These are phyloP conservation scores for Nymphalis c-album DNA, from an alignment of 2,888 invertebrate genomes.

Conservation along the genomic window DNA sequence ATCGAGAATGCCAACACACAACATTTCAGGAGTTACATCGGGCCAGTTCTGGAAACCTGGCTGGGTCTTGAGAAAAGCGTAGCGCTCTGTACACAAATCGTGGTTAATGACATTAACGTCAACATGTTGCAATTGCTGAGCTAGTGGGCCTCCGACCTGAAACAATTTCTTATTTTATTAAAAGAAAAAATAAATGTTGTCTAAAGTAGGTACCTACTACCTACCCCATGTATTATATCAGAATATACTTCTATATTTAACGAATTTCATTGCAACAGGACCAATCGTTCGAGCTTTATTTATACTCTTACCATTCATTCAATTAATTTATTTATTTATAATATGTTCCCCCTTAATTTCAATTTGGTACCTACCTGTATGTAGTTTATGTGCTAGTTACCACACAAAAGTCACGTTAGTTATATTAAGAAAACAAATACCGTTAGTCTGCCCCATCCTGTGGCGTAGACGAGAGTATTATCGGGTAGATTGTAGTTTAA, in stretches of 20 bases:
- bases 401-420: too few relatives aligned
- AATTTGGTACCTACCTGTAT: too few relatives aligned
- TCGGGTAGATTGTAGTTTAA: slow-evolving; percentile 44
- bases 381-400: too few relatives aligned
- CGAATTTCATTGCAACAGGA: too few relatives aligned
- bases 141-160: not conserved
- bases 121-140: slow-evolving; percentile 46
- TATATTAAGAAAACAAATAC: slow-evolving; percentile 42
- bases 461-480: slow-evolving; percentile 39
- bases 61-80: slow-evolving; percentile 60
- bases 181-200: not conserved
- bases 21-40: slow-evolving; percentile 54
- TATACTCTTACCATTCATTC: too few relatives aligned
- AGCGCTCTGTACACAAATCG: slow-evolving; percentile 48
- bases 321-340: too few relatives aligned
- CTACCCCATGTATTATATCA: too few relatives aligned
- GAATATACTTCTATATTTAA: too few relatives aligned
- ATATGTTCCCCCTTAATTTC: too few relatives aligned
- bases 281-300: too few relatives aligned
- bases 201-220: too few relatives aligned
- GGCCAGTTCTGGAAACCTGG: slow-evolving; percentile 65
- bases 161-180: too few relatives aligned
- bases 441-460: slow-evolving; percentile 54
- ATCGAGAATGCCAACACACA: slow-evolving; percentile 58
- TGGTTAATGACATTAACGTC: slow-evolving; percentile 50